Base-by-base conservation (phyloP, 2,888 invertebrate species). In the Drosophila testacea region DNA sequence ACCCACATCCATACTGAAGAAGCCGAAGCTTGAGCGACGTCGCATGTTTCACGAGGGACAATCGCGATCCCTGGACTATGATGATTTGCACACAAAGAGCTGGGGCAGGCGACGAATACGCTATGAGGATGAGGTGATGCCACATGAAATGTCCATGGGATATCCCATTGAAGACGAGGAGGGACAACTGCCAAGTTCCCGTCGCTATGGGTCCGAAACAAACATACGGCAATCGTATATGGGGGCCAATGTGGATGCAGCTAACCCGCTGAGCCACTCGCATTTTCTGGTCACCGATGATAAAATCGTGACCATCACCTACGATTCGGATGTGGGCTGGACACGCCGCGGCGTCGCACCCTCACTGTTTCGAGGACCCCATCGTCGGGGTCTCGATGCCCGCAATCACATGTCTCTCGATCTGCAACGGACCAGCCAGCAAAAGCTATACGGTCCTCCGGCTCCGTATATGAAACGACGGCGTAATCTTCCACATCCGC, bases 281-380 rank as follows among this genome's bases (percentile, higher is more conserved):
- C 93, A 93, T 80, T 93, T 92, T 32, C 87, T 93, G 27, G 92
- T 93, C 22, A 93, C 92, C 9, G 93, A 93, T 54, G 92, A 93
- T 73, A 92, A 92, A 77, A 92, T 93, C 48, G 92, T 93, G 28
- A 92, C 93, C 62, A 92, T 93, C 44, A 92, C 92, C 42, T 93
- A 93, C 42, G 93, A 93, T 81, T 93, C 93, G 5, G 93, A 93
- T 76, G 92, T 92, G 28, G 93, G 93, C 2, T 93, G 93, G 93
- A 91, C 92, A 1, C 87, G 93, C 10, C 92, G 92, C 38, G 92
- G 92, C 7, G 92, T 92, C 3, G 92, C 92, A 1, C 90, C 92
- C 1, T 90, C 92, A 0, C 87, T 90, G 5, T 92, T 91, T 55
- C 87, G 91, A 0, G 91, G 90, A n/a, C 79, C 91, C 0, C 88